phyloP scores from a whole-genome alignment of 1,140 invertebrate species.

The Xylocopa sonorina region DNA sequence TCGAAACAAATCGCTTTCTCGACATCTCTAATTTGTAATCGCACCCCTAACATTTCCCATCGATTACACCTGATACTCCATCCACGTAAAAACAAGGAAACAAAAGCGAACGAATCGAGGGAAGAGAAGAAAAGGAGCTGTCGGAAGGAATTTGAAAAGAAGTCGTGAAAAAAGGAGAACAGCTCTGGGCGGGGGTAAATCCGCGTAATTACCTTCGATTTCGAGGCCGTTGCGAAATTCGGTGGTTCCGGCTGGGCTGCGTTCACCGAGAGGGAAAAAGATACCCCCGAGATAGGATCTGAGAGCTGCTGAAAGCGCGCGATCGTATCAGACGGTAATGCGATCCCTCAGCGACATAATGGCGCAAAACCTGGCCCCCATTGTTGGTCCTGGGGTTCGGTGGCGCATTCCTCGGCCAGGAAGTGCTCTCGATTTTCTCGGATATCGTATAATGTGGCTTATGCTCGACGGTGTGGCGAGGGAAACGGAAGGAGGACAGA shows the following conservation, averaged over 20 bases:
- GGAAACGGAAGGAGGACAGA: constrained; percentile 34
- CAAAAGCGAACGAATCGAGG: neutral
- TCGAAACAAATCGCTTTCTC: neutral
- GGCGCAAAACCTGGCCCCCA: constrained; percentile 65
- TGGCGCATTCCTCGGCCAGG: constrained; percentile 60
- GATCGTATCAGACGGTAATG: constrained; percentile 66
- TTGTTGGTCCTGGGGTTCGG: constrained; percentile 57
- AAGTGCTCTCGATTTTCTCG: constrained; percentile 68
- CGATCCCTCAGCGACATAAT: constrained; percentile 67
- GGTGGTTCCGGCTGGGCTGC: constrained; percentile 38
- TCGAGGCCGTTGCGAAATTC: constrained; percentile 48
- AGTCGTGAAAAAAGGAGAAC: neutral
- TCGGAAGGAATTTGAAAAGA: constrained; percentile 8
- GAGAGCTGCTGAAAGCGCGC: constrained; percentile 55
- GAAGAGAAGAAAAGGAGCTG: neutral
- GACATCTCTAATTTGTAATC: neutral
- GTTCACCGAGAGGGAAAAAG: constrained; percentile 46
- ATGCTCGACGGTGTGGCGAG: constrained; percentile 40
- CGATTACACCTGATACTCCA: neutral
- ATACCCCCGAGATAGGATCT: constrained; percentile 61
- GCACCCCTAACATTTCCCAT: neutral
- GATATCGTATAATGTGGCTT: constrained; percentile 68
- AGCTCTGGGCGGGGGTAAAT: constrained; percentile 33
- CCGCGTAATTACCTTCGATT: constrained; percentile 48
- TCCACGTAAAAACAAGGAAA: neutral